Base-by-base conservation (phyloP, 2,797 vertebrate genomes). In the Anguilla marmorata region DNA sequence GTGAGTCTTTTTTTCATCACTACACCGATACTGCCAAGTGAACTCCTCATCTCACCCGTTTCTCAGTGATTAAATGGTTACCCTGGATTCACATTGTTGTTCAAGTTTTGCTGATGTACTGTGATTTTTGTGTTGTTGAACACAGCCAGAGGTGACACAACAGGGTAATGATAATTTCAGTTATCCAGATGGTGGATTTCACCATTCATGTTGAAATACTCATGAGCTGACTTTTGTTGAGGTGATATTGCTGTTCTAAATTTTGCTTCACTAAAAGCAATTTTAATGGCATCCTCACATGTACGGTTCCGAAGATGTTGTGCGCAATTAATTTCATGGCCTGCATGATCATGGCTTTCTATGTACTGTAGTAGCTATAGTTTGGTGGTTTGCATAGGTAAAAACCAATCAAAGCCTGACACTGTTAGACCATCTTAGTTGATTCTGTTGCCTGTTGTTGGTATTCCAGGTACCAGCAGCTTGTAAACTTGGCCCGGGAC, bases 401-500 rank as follows among this genome's bases (percentile, higher is more conserved):
- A 45, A 79, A 79, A 41, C 33, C 74, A 79, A 21, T 79, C 74
- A 41, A 79, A 79, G 14, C 6, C 33, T 41, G 74, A 45, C 54
- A 56, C 12, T 58, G 30, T 30, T 58, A 58, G 50, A 56, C 37
- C 30, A 76, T 76, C 7, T 41, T 37, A 41, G 74, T 79, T 54
- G 14, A 85, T 54, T 30, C 14, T 30, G 41, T 48, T 52, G n/a
- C 45, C 21, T 85, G 1, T 76, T 89, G 16, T 0, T 41, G 79
- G 0, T 89, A 14, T 80, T 24, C 1, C 92, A 99, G 98, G 93
- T 99, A 97, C 85, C 94, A 95, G 66, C 91, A 90, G 87, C 94
- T 94, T 2, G 90, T 98, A 16, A 89, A 93, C 41, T 97, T 96
- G 97, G 97, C 97, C 0, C 91, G 89, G 85, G 89, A 93, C 0